A percentile compares a stretch with the other conserved stretches of the same genome.
phyloP scores from a whole-genome alignment of 2,113 vertebrate genomes.

The Lonchura striata region DNA sequence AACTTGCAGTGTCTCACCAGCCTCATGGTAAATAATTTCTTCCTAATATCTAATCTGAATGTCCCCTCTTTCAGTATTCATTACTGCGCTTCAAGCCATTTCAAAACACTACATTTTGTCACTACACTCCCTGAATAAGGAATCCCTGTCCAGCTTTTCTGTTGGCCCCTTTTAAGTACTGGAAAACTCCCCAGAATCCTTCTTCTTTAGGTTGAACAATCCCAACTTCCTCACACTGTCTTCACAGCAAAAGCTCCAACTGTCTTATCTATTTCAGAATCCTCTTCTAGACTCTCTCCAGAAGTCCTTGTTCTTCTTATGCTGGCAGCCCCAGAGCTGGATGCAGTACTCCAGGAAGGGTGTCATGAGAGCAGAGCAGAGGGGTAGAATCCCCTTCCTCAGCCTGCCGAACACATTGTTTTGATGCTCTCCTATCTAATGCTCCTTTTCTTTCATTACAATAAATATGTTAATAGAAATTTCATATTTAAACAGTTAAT shows the following conservation, averaged over 20 bases:
- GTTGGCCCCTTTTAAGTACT: background rate
- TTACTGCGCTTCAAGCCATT: background rate
- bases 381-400: background rate
- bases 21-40: background rate
- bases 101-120: background rate
- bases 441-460: background rate
- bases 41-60: background rate
- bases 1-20: background rate
- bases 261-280: background rate
- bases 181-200: background rate
- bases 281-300: background rate
- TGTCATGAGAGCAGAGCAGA: background rate
- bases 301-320: background rate
- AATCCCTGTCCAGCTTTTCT: background rate
- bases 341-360: background rate
- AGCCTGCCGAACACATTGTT: background rate
- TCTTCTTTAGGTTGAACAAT: background rate
- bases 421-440: background rate
- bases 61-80: background rate
- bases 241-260: background rate
- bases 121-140: background rate
- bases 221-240: background rate
- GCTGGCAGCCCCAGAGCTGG: background rate
- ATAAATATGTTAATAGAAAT: background rate
- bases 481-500: background rate